Evolutionary conservation across 1,140 invertebrate genomes (phyloP).

Genomic region (Lepidurus packardi): DNA sequence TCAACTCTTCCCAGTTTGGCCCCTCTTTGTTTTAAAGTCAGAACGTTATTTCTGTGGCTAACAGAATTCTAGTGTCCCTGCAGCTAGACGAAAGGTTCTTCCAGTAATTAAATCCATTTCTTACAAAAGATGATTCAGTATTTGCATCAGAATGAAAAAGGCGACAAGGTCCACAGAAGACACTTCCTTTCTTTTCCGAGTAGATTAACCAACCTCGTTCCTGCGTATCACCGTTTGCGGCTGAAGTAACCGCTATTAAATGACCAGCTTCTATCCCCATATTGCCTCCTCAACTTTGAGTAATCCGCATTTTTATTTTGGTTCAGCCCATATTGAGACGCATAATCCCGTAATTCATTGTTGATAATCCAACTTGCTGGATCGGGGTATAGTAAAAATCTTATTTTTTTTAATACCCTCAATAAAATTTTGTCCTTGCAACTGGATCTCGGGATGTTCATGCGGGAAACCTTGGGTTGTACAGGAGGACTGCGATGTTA

Average conservation of each 20-base stretch:
- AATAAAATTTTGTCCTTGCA: too few species aligned
- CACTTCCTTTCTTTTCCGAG: too few species aligned
- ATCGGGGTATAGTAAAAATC: too few species aligned
- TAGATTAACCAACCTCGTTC: constrained; percentile 5
- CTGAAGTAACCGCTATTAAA: constrained; percentile 6
- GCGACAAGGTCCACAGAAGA: too few species aligned
- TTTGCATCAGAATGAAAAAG: too few species aligned
- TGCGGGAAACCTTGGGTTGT: too few species aligned
- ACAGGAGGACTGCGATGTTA: too few species aligned
- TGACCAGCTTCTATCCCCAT: neutral
- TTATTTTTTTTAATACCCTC: too few species aligned
- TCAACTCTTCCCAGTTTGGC: constrained; percentile 1
- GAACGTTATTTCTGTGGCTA: neutral
- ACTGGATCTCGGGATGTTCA: too few species aligned
- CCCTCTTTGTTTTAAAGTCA: neutral
- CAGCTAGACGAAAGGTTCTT: too few species aligned
- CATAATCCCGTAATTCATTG: constrained; percentile 1
- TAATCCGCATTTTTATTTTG: constrained; percentile 25
- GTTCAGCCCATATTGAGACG: neutral
- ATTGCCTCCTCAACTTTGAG: constrained; percentile 14
- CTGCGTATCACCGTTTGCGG: neutral
- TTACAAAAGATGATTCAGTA: too few species aligned
- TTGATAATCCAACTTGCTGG: neutral
- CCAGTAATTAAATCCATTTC: too few species aligned
- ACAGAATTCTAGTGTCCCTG: neutral